These are phyloP conservation scores for Ericerus pela DNA, from an alignment of 1,140 invertebrate species.

Conservation along the genomic window DNA sequence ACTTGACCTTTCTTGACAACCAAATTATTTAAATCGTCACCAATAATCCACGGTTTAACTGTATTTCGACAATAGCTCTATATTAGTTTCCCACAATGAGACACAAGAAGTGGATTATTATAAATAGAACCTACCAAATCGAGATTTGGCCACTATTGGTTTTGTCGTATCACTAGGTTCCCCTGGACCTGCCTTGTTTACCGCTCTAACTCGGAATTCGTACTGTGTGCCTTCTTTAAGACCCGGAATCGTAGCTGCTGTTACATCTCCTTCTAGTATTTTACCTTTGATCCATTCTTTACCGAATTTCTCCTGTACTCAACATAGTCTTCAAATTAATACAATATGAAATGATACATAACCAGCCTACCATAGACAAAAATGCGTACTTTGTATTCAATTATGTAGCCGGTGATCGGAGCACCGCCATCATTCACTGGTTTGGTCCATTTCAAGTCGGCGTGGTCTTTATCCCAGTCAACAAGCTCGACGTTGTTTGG, in stretches of 20 bases:
- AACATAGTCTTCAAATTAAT: no score
- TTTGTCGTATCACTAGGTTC: constrained; percentile 88
- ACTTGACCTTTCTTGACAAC: constrained; percentile 88
- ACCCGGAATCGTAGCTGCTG: constrained; percentile 63
- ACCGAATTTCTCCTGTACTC: constrained; percentile 64
- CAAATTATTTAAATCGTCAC: constrained; percentile 66
- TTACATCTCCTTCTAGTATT: constrained; percentile 52
- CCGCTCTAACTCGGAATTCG: constrained; percentile 87
- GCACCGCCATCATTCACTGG: constrained; percentile 84
- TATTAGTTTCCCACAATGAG: constrained; percentile 11
- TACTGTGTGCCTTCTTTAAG: constrained; percentile 91
- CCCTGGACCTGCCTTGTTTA: constrained; percentile 90
- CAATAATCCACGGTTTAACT: constrained; percentile 84
- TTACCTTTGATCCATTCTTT: constrained; percentile 74
- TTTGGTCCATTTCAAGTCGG: constrained; percentile 78
- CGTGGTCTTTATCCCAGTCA: constrained; percentile 93
- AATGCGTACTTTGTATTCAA: constrained; percentile 58
- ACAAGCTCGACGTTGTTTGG: constrained; percentile 76
- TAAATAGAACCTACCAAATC: constrained; percentile 43
- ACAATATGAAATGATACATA: background rate
- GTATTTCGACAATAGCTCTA: constrained; percentile 22
- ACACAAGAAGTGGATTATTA: background rate
- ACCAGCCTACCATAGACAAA: background rate
- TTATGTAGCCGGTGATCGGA: constrained; percentile 83
- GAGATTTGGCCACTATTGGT: constrained; percentile 85